Percentiles rank a stretch among this genome's conserved stretches.
Conservation (phyloP, 2,113 vertebrate genomes). For the Salvelinus namaycush region DNA sequence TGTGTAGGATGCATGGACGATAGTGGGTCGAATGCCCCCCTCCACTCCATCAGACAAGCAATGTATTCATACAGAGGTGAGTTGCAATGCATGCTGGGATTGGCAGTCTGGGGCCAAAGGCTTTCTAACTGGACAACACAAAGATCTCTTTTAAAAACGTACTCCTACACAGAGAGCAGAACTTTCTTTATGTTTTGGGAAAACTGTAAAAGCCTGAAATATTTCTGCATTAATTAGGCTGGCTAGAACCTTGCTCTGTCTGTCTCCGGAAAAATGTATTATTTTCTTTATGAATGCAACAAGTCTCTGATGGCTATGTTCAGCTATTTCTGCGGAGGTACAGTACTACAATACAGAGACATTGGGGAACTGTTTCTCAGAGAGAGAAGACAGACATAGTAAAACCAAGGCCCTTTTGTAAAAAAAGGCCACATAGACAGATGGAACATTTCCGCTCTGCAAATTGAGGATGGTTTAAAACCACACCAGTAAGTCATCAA, state of each 20-base stretch:
- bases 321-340: constrained; percentile 63
- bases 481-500: constrained; percentile 34
- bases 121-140: constrained; percentile 70
- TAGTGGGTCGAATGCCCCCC: constrained; percentile 72
- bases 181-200: constrained; percentile 71
- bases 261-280: constrained; percentile 63
- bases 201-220: constrained; percentile 73
- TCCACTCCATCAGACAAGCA: constrained; percentile 75
- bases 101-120: constrained; percentile 63
- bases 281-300: constrained; percentile 59
- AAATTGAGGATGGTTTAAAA: constrained; percentile 47
- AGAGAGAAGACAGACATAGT: constrained; percentile 26
- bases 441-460: constrained; percentile 22
- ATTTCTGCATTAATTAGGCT: constrained; percentile 71
- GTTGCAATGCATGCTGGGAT: constrained; percentile 79
- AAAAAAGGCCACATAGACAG: constrained; percentile 16
- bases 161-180: constrained; percentile 69
- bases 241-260: constrained; percentile 56
- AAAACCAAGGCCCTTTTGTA: constrained; percentile 10
- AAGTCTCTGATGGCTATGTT: constrained; percentile 45
- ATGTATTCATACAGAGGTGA: constrained; percentile 76
- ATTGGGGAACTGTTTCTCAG: constrained; percentile 34
- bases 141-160: constrained; percentile 75
- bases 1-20: constrained; percentile 60
- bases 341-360: constrained; percentile 53